Base-by-base conservation (phyloP, 2,888 invertebrate genomes). In the Antheraea yamamai region DNA sequence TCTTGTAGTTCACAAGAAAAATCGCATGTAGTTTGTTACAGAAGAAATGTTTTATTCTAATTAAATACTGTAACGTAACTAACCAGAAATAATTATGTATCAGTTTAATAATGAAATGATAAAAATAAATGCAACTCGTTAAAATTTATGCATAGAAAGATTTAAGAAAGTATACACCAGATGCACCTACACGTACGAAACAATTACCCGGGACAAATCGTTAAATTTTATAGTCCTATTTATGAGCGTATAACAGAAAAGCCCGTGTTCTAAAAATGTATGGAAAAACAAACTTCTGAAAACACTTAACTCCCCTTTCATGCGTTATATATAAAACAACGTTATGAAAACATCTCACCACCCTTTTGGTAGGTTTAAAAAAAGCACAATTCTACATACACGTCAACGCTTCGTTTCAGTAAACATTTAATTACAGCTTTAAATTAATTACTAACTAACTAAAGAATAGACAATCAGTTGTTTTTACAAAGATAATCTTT, bases 271-370 rank as follows among this genome's bases (percentile, higher is more conserved):
- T 77, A 83, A 82, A 81, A 78, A 79, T 80, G 78, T 78, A 75
- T 77, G 78, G 61, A 78, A 81, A 82, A 87, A 87, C 86, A 87
- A 84, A 82, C 83, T 78, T 81, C 79, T 76, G 80, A 81, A 85
- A 90, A 89, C 90, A 90, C 87, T 89, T 86, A 83, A 79, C 85
- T 85, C 85, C 87, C 87, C 84, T 83, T 87, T 84, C 81, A 79
- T 78, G 80, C 66, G 84, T 84, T 91, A 90, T 87, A 89, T 91
- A 88, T 91, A 88, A 88, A 87, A 85, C 82, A 77, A 77, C 83
- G 81, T 84, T 85, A 88, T 81, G 85, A 90, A 91, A 92, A 92
- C 91, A 92, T 86, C 78, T 12, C 30, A 66, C 82, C 81, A 85
- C 87, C 88, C 87, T 87, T 86, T 83, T 75, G 73, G 79, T 79